Evolutionary conservation across 2,888 invertebrate species (phyloP).

Genomic region (Coelogynopora nodosa): DNA sequence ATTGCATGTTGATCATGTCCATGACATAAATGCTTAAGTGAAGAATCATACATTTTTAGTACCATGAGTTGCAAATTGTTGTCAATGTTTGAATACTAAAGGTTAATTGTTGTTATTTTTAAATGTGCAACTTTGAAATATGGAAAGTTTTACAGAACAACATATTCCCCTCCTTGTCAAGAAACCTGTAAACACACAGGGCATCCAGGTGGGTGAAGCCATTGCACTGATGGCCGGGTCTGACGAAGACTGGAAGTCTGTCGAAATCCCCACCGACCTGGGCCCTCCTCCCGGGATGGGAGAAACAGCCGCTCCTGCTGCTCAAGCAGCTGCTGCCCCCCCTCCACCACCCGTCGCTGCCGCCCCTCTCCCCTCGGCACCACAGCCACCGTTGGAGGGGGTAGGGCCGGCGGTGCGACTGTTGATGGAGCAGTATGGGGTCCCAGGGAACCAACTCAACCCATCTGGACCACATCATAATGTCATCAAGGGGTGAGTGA

Average conservation of each 20-base stretch:
- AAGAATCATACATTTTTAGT: too few relatives aligned
- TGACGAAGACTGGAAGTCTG: constrained; percentile 35
- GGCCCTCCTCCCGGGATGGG: background rate
- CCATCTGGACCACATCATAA: constrained; percentile 26
- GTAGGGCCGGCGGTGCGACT: constrained; percentile 2
- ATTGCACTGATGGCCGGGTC: background rate
- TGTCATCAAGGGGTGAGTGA: background rate
- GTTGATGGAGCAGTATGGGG: background rate
- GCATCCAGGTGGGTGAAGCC: background rate
- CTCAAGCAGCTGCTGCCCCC: background rate
- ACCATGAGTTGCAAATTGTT: too few relatives aligned
- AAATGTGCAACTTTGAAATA: too few relatives aligned
- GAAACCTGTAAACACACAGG: constrained; percentile 18
- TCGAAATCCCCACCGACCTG: background rate
- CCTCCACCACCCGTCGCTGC: background rate
- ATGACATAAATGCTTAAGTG: too few relatives aligned
- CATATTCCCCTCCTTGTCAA: too few relatives aligned
- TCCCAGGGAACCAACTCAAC: background rate
- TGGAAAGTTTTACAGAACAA: too few relatives aligned
- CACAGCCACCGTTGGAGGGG: too few relatives aligned
- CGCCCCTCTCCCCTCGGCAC: too few relatives aligned
- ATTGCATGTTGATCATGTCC: too few relatives aligned
- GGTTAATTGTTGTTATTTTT: too few relatives aligned
- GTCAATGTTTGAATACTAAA: too few relatives aligned
- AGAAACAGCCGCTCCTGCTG: background rate